Base-by-base conservation (phyloP, 2,113 vertebrate species). In the Gopherus evgoodei region DNA sequence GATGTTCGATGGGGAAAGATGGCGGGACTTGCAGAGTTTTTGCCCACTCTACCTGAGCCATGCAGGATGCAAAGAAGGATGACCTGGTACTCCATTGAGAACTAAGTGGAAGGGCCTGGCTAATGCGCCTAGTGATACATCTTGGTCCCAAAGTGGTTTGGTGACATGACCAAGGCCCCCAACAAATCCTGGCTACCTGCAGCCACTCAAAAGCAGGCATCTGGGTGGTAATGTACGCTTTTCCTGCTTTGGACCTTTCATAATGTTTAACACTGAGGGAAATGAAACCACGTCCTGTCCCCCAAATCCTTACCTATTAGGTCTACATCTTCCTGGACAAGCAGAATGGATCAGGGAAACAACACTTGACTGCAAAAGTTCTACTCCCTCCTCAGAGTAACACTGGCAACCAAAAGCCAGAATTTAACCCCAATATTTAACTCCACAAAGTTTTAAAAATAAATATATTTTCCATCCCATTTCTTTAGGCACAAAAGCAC, bases 391-490 rank as follows among this genome's bases (percentile, higher is more conserved):
- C 54, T 89, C 84, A 56, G 42, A 86, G 86, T 88, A 91, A 50
- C 3, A 21, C 38, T 47, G 42, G 44, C 12, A 78, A 47, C 25
- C 19, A 27, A 52, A 88, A 94, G 4, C 11, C 50, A 87, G 44
- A 91, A 94, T 65, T 89, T 81, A 47, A 29, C 38, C 53, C 16
- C 56, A 50, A 31, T 72, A 90, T 83, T 94, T 38, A 95, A 83
- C 35, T 75, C 76, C 84, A 75, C 79, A 79, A 84, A 85, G 72
- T 90, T 81, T 69, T 79, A 31, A 83, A 83, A 10, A 50, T 47
- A 87, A 92, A 85, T 4, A 53, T 52, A 5, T 24, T 92, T 97
- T 86, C 56, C 59, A 95, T 97, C 76, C 81, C 49, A 88, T 1
- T 94, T 95, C 80, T 86, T 59, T 8, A 93, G 69, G 80, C 94